Evolutionary conservation across 2,797 vertebrate species (phyloP), one percentile per base, ranked within the genome.

Genomic region (Schizopygopsis malacanthus): DNA sequence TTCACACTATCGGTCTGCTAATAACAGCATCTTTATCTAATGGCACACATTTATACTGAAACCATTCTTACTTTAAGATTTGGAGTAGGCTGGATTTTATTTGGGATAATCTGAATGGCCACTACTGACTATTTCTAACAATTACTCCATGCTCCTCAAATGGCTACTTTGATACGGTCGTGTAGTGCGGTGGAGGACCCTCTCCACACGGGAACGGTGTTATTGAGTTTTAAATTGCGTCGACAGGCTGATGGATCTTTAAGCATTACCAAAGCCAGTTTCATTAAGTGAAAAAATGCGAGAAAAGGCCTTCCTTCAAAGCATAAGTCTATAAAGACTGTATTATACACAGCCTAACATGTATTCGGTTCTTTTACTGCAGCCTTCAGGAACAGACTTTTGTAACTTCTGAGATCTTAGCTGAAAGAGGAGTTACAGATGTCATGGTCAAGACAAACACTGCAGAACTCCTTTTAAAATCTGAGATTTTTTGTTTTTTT

Each of bases 131-230:
- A 41, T 82, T 87, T 37, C 65, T 28, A 80, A 76, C 76, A 80
- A 83, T 88, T 83, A 76, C 84, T 59, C 52, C 25, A 41, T 25
- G 47, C 87, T 75, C 12, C n/a, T 77, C 73, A 9, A 59, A 79
- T 50, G 69, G 54, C 59, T 28, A 22, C 76, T 80, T 77, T 75
- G 77, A 81, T 63, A 81, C 20, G 43, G 50, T 28, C 43, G 22
- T 52, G 76, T 50, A 56, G 33, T 52, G 84, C 0, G 22, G 8
- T 67, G 28, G 11, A 67, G 70, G n/a, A 59, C 33, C 47, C 71
- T 59, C 45, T 69, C 20, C n/a, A 73, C 63, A 69, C 1, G 45
- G 39, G 56, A 47, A 72, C 18, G 12, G n/a, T 70, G 82, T 86
- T 77, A 84, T 22, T 47, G 54, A 76, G 4, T 25, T 67, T 59